Conservation (phyloP, 2,113 vertebrate species). For the Notothenia coriiceps region DNA sequence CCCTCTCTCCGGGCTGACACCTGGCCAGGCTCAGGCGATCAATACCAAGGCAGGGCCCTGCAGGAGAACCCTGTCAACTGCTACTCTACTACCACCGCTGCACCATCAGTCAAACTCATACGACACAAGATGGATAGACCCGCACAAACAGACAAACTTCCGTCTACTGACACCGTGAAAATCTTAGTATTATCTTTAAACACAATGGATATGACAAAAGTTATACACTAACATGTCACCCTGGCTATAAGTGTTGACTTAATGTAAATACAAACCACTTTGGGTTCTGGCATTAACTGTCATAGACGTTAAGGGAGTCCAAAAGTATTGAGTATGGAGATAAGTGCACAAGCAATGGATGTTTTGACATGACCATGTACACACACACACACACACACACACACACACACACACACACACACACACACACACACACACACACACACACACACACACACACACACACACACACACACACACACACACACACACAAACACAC, state of each 20-base stretch:
- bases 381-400: conserved; percentile 3
- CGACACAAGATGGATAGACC: conserved; percentile 24
- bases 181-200: not conserved
- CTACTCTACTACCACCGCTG: conserved; percentile 23
- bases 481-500: conserved; percentile 5
- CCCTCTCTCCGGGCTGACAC: conserved; percentile 67
- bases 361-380: conserved; percentile 18
- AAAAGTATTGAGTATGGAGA: not conserved
- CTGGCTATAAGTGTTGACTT: not conserved
- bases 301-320: not conserved
- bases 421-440: conserved; percentile 1
- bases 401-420: not conserved
- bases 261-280: not conserved
- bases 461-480: conserved; percentile 4
- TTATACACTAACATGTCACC: not conserved
- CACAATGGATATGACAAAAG: not conserved
- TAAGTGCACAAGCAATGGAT: not conserved
- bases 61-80: conserved; percentile 56
- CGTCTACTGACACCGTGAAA: not conserved
- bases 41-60: conserved; percentile 63
- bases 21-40: conserved; percentile 68
- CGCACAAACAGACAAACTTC: not conserved
- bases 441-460: not conserved
- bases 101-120: conserved; percentile 59
- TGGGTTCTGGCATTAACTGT: not conserved